phyloP scores from a whole-genome alignment of 1,140 invertebrate genomes.

The Chrysopa pallens region DNA sequence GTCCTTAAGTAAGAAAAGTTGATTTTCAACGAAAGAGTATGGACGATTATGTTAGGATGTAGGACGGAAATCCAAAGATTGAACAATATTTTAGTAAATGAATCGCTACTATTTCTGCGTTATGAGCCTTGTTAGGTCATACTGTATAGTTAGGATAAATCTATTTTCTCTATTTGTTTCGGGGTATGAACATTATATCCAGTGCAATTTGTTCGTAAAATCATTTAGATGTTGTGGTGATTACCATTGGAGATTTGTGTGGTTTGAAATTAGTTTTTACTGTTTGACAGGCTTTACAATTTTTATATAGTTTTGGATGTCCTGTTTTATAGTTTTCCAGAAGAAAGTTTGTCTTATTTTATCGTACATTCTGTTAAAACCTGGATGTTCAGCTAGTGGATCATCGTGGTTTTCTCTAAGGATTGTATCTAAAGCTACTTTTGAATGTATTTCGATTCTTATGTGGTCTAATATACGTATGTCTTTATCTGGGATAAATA shows the following conservation, averaged over 20 bases:
- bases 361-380: conserved; percentile 1
- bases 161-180: conserved; percentile 14
- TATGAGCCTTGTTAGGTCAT: conserved; percentile 15
- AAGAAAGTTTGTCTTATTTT: neutral
- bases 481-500: no score
- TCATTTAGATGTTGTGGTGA: conserved; percentile 9
- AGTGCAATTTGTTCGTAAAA: conserved; percentile 9
- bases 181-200: conserved; percentile 15
- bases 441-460: no score
- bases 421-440: neutral
- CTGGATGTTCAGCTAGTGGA: neutral
- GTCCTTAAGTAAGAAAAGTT: conserved; percentile 6
- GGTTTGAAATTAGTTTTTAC: conserved; percentile 5
- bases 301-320: conserved; percentile 2
- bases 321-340: conserved; percentile 2
- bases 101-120: conserved; percentile 14
- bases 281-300: conserved; percentile 1
- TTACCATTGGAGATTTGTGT: conserved; percentile 7
- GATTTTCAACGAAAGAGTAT: conserved; percentile 9
- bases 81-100: conserved; percentile 9
- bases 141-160: conserved; percentile 12
- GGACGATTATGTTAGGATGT: conserved; percentile 11
- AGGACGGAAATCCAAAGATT: conserved; percentile 16
- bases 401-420: neutral
- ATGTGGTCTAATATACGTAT: no score